Evolutionary conservation across 1,140 invertebrate genomes (phyloP), one percentile per base, ranked within the genome.

Genomic region (Thalassaphorura encarpata): DNA sequence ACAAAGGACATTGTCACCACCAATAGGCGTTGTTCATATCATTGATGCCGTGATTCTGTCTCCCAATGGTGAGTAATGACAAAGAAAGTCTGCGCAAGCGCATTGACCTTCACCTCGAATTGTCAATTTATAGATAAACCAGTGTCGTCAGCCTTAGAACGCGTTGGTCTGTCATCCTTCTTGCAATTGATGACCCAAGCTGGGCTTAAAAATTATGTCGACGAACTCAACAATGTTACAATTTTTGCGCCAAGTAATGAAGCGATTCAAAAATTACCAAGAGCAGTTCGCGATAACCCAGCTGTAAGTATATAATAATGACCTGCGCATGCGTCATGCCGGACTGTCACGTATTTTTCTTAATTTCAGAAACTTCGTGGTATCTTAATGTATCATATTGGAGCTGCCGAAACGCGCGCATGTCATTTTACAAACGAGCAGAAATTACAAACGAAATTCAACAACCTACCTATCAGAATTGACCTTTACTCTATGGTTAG

Each of bases 301-400:
- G 15, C 26, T 26, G 53, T 55, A 26, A 48, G 21, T 13, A 48
- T n/a, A 23, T n/a, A n/a, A n/a, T n/a, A n/a, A n/a, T n/a, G n/a
- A n/a, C n/a, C n/a, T n/a, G n/a, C n/a, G n/a, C n/a, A n/a, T n/a
- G n/a, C n/a, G n/a, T n/a, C n/a, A n/a, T n/a, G n/a, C n/a, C n/a
- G n/a, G n/a, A n/a, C n/a, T n/a, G n/a, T n/a, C n/a, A n/a, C n/a
- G n/a, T n/a, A n/a, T n/a, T n/a, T n/a, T n/a, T n/a, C n/a, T n/a
- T n/a, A n/a, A n/a, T n/a, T n/a, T 23, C 68, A 72, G 43, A 73
- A 74, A 62, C 64, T 81, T 29, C 62, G 71, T 29, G 73, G 77
- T 23, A 68, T 82, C 51, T 67, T 83, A 0, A 70, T 72, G 39
- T 80, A 77, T 62, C 81, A 83, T 52, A 71, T 80, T 19, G 68